These are phyloP conservation scores for Ibidorhyncha struthersii DNA, from an alignment of 2,113 vertebrate species.

Conservation along the genomic window DNA sequence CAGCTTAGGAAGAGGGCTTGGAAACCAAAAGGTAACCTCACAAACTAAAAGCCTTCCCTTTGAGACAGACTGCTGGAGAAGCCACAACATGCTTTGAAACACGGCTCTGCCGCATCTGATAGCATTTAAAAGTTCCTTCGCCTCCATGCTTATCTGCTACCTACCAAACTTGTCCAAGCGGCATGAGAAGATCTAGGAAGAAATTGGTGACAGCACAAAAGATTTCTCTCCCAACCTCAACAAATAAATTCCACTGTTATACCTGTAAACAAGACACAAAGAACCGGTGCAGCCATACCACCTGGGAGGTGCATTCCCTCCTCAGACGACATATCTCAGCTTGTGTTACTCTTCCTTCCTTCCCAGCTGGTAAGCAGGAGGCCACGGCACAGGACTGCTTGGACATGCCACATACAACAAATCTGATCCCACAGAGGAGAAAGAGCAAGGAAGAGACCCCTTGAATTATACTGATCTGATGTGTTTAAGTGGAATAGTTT, in stretches of 20 bases:
- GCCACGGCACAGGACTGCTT: not conserved
- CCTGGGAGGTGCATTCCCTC: not conserved
- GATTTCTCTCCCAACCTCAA: not conserved
- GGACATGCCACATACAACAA: not conserved
- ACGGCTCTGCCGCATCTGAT: fast-evolving
- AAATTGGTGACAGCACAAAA: not conserved
- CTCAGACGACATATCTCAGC: not conserved
- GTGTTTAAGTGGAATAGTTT: not conserved
- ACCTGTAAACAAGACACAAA: not conserved
- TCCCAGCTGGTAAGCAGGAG: not conserved
- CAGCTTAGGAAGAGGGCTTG: not conserved
- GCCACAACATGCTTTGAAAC: not conserved
- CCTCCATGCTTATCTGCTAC: not conserved
- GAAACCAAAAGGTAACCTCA: not conserved
- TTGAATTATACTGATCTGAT: not conserved
- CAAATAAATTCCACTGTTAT: not conserved
- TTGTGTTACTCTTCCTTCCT: not conserved
- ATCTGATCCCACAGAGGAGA: not conserved
- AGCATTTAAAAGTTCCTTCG: not conserved
- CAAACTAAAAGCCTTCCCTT: not conserved
- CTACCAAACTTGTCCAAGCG: not conserved
- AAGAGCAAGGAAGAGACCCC: not conserved
- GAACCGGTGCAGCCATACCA: not conserved
- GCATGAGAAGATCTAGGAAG: not conserved
- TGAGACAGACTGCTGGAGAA: not conserved